Percentiles rank a stretch among this genome's conserved stretches.
Evolutionary conservation across 1,140 invertebrate genomes (phyloP).

Genomic region (Philotrypesis tridentata): DNA sequence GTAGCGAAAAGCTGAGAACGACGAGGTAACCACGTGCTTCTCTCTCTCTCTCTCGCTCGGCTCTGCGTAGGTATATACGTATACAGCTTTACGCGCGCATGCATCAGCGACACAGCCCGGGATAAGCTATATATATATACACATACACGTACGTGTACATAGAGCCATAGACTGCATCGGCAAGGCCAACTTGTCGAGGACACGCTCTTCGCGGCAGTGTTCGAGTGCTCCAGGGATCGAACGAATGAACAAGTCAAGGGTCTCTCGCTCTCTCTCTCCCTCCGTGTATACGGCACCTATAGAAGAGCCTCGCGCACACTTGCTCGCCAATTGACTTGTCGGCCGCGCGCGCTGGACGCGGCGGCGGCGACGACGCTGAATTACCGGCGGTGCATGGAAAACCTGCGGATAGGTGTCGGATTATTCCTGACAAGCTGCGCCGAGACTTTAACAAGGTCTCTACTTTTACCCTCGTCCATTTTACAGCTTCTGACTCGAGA

Average conservation of each 20-base stretch:
- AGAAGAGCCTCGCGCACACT: background rate
- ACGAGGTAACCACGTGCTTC: slow-evolving; percentile 8
- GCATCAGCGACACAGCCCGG: background rate
- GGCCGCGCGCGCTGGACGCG: too few species aligned
- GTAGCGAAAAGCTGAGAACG: background rate
- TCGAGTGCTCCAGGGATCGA: slow-evolving; percentile 23
- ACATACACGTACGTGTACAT: background rate
- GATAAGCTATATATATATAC: background rate
- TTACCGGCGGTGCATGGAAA: slow-evolving; percentile 23
- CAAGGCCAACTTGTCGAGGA: slow-evolving; percentile 34
- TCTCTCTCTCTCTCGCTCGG: background rate
- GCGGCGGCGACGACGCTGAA: slow-evolving; percentile 9
- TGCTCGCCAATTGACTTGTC: slow-evolving; percentile 32
- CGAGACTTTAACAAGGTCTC: slow-evolving; percentile 41
- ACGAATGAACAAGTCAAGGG: background rate
- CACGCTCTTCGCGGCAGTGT: slow-evolving; percentile 30
- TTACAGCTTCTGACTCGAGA: slow-evolving; percentile 30
- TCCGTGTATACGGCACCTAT: too few species aligned
- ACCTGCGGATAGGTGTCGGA: slow-evolving; percentile 39
- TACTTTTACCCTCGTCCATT: slow-evolving; percentile 44
- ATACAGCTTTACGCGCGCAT: too few species aligned
- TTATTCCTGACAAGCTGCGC: slow-evolving; percentile 41
- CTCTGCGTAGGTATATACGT: too few species aligned
- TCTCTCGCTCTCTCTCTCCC: background rate
- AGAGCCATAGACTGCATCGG: slow-evolving; percentile 5